Conservation (phyloP, 2,888 invertebrate genomes). For the Acleris emargana region DNA sequence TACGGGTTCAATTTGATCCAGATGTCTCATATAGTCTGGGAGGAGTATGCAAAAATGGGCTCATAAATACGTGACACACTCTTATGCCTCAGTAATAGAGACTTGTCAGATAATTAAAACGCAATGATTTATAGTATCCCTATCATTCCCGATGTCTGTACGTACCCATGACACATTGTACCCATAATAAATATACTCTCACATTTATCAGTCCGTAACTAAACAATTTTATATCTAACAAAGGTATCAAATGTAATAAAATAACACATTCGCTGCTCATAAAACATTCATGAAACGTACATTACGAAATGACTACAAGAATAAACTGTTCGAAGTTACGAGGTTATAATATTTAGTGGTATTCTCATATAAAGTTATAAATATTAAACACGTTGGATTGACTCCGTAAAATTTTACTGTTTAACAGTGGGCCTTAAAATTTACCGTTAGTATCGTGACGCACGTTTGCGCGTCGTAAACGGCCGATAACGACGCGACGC, state of each 20-base stretch:
- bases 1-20: too few relatives aligned
- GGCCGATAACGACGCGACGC: slow-evolving; percentile 23
- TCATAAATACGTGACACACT: too few relatives aligned
- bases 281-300: not conserved
- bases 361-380: slow-evolving; percentile 18
- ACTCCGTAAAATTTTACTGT: slow-evolving; percentile 30
- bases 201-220: not conserved
- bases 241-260: not conserved
- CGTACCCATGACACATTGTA: too few relatives aligned
- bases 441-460: slow-evolving; percentile 30
- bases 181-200: too few relatives aligned
- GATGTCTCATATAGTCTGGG: too few relatives aligned
- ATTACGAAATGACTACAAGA: slow-evolving; percentile 2
- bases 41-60: too few relatives aligned
- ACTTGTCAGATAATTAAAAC: too few relatives aligned
- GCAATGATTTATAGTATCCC: too few relatives aligned
- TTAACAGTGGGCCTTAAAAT: slow-evolving; percentile 33
- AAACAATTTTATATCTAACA: not conserved
- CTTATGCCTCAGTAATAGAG: too few relatives aligned
- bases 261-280: slow-evolving; percentile 4
- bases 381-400: slow-evolving; percentile 17
- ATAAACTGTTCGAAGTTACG: not conserved
- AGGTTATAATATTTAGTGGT: not conserved
- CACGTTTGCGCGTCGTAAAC: slow-evolving; percentile 30
- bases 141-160: too few relatives aligned